Evolutionary conservation across 1,140 invertebrate species (phyloP), one percentile per base, ranked within the genome.

Genomic region (Heliconius congener): DNA sequence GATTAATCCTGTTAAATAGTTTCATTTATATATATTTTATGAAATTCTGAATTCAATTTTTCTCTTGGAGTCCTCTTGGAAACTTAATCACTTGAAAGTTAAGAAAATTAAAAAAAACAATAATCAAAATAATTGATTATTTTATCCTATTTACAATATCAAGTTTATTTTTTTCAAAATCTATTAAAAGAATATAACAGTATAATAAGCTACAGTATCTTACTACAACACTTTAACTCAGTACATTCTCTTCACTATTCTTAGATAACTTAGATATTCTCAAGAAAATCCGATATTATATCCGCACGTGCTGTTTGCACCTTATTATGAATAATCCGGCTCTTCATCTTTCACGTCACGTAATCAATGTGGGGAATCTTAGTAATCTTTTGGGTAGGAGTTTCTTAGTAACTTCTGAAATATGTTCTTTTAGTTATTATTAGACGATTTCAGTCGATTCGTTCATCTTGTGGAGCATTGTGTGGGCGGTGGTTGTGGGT

Each of bases 331-430:
- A 66, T 30, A 66, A 66, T 66, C 23, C 23, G 27, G 23, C n/a
- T 66, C 8, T 23, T 66, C 23, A 66, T 66, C n/a, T 27, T 66
- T 30, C 23, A 66, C n/a, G 60, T 66, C 23, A 66, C 23, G 23
- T 66, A 66, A 66, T 66, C 23, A 66, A 66, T 66, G 60, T 66
- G 60, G 60, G 5, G 60, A 66, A 66, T 66, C 23, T 27, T 66
- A 66, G 11, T 27, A 30, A 66, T 13, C 27, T 66, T 66, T 66
- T 66, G 23, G 60, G 9, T 9, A 66, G n/a, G 30, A 66, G 60
- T 66, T 66, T 27, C 23, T 30, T 66, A 66, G 23, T 66, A 27
- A 66, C 23, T 66, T 66, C 23, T 66, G 60, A 66, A 66, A 57
- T 57, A 57, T 57, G n/a, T 23, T 57, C n/a, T 57, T 57, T 57